A percentile compares a stretch with the other conserved stretches of the same genome.
Evolutionary conservation across 2,113 vertebrate species (phyloP).

Genomic region (Leucopsar rothschildi): DNA sequence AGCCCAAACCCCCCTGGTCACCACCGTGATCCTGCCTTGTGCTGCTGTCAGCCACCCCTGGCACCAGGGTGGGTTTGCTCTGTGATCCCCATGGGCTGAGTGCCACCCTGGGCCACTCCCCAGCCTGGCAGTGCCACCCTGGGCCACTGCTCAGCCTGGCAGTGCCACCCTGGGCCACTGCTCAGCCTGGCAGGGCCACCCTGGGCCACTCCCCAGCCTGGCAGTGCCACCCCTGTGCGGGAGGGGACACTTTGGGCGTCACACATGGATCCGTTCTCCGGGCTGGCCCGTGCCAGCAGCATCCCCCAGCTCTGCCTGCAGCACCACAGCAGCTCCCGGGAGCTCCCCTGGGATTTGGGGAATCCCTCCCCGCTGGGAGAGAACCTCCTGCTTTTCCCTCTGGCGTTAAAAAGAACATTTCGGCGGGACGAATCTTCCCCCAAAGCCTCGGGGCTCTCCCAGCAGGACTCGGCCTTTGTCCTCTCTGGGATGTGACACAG

Average conservation of each 20-base stretch:
- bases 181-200: not conserved
- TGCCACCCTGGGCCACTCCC: not conserved
- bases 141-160: not conserved
- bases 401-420: fast-evolving
- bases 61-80: not conserved
- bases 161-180: not conserved
- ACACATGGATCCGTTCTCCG: fast-evolving
- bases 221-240: not conserved
- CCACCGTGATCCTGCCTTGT: not conserved
- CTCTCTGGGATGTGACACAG: fast-evolving
- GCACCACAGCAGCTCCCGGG: not conserved
- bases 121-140: not conserved
- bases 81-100: fast-evolving
- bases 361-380: not conserved
- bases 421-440: not conserved
- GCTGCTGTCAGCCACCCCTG: not conserved
- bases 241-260: not conserved
- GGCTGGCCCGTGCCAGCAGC: not conserved
- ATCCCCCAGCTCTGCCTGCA: not conserved
- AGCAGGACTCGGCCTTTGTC: not conserved
- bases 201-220: fast-evolving
- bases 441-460: not conserved
- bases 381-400: not conserved
- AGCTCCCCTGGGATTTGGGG: fast-evolving
- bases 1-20: fast-evolving